These are phyloP conservation scores for Hippocampus abdominalis DNA, from an alignment of 2,113 vertebrate species.

Conservation along the genomic window DNA sequence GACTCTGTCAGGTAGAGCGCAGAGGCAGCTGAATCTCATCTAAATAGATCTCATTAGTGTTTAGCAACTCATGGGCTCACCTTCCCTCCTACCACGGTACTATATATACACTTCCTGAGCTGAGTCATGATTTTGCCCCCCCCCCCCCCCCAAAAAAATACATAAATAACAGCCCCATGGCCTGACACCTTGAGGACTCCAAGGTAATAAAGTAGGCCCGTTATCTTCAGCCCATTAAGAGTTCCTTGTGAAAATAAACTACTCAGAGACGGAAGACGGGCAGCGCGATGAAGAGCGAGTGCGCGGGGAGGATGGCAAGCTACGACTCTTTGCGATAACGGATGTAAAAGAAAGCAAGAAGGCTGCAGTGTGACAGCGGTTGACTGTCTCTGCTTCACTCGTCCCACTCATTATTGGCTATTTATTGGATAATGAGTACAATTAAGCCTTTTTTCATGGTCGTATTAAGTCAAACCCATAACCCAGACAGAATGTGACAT, in stretches of 20 bases:
- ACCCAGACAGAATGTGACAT: constrained; percentile 6
- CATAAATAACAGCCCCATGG: constrained; percentile 36
- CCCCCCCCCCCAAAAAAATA: constrained; percentile 10
- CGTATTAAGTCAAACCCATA: constrained; percentile 3
- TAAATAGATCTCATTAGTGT: neutral
- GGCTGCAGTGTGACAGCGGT: constrained; percentile 24
- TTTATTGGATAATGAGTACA: constrained; percentile 22
- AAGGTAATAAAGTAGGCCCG: constrained; percentile 34
- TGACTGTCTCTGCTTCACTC: constrained; percentile 1
- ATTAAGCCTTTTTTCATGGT: constrained; percentile 24
- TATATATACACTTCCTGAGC: constrained; percentile 28
- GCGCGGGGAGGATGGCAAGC: constrained; percentile 1
- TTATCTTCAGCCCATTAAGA: constrained; percentile 29
- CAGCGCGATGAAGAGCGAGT: constrained; percentile 3
- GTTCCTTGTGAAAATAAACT: constrained; percentile 27
- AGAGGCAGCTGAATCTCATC: neutral
- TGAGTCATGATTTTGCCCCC: constrained; percentile 33
- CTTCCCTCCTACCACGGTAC: constrained; percentile 17
- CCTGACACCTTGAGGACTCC: constrained; percentile 35
- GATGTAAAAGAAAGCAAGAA: constrained; percentile 29
- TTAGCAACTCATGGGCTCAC: neutral
- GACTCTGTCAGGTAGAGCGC: neutral
- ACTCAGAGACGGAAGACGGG: constrained; percentile 9
- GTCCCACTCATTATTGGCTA: constrained; percentile 28
- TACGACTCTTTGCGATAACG: constrained; percentile 22